phyloP scores from a whole-genome alignment of 1,140 invertebrate genomes.

The Daktulosphaira vitifoliae region DNA sequence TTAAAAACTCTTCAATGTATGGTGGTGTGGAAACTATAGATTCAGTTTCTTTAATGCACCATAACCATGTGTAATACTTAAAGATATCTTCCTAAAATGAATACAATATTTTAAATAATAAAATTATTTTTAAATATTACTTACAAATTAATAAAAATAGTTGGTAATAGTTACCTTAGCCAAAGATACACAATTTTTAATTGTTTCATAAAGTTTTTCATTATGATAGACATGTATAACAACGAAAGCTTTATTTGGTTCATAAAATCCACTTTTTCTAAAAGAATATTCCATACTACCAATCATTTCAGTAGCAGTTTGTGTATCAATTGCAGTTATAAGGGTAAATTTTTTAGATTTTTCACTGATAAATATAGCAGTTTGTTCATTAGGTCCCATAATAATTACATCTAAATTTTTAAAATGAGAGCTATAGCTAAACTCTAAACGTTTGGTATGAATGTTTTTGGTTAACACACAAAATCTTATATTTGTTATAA shows the following conservation, averaged over 20 bases:
- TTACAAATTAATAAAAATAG: background rate
- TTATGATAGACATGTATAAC: conserved; percentile 8
- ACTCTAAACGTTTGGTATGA: conserved; percentile 3
- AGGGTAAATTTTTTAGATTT: conserved; percentile 26
- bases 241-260: conserved; percentile 15
- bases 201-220: conserved; percentile 12
- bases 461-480: conserved; percentile 21
- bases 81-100: conserved; percentile 12
- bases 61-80: conserved; percentile 27
- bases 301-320: conserved; percentile 16
- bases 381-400: conserved; percentile 10
- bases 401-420: background rate
- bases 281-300: conserved; percentile 18
- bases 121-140: background rate
- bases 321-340: conserved; percentile 13
- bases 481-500: conserved; percentile 15
- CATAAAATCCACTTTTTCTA: conserved; percentile 11
- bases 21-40: background rate
- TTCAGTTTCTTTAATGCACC: conserved; percentile 23
- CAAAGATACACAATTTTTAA: conserved; percentile 13
- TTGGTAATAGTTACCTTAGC: background rate
- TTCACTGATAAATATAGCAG: conserved; percentile 18
- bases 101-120: background rate
- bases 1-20: conserved; percentile 27
- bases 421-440: conserved; percentile 14